Conservation (phyloP, 2,888 invertebrate genomes). For the Halictus quadricinctus region DNA sequence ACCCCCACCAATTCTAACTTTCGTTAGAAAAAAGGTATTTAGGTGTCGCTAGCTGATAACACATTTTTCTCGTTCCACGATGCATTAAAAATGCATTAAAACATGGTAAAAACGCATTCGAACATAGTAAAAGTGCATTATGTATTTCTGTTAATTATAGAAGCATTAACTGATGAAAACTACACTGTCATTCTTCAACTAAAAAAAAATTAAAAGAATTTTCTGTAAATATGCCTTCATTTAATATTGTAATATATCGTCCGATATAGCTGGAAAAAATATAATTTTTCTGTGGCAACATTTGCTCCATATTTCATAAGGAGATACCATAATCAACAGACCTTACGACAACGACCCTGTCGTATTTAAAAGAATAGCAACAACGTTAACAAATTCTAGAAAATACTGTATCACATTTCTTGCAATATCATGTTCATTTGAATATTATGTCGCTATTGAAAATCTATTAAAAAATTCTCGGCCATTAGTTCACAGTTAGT, state of each 20-base stretch:
- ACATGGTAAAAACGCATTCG: neutral
- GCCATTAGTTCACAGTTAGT: neutral
- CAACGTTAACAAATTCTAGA: neutral
- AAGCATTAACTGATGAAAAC: no score
- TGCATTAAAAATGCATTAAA: neutral
- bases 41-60: slow-evolving; percentile 9
- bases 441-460: neutral
- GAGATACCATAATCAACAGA: neutral
- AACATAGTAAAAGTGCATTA: neutral
- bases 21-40: slow-evolving; percentile 4
- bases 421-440: neutral
- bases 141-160: neutral
- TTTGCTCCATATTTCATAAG: neutral
- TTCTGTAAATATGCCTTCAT: no score
- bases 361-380: neutral
- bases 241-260: no score
- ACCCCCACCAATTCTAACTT: neutral
- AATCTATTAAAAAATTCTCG: neutral
- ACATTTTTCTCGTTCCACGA: neutral
- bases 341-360: no score
- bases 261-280: no score
- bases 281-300: neutral
- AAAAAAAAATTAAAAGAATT: no score
- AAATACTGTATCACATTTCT: neutral
- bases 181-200: no score